Percentiles rank a stretch among this genome's conserved stretches.
These are phyloP conservation scores for Dicyrtomina minuta DNA, from an alignment of 2,888 invertebrate species.

Conservation along the genomic window DNA sequence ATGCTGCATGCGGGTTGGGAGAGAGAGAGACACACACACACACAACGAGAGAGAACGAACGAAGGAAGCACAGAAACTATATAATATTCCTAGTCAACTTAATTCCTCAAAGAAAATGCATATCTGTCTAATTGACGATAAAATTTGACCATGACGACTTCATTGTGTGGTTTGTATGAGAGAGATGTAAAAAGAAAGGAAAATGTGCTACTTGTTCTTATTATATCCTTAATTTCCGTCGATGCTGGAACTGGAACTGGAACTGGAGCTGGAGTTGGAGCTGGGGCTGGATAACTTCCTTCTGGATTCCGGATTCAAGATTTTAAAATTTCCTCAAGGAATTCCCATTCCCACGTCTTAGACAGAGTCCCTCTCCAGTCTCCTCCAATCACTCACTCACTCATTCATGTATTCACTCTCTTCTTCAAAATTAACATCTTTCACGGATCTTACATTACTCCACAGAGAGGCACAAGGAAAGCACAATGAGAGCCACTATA, in stretches of 20 bases:
- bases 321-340: no score
- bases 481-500: no score
- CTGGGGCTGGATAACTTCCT: no score
- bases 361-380: neutral
- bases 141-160: slow-evolving; percentile 4
- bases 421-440: no score
- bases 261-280: no score
- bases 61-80: neutral
- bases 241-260: no score
- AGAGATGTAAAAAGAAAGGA: slow-evolving; percentile 5
- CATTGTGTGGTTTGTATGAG: slow-evolving; percentile 1
- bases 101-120: slow-evolving; percentile 30
- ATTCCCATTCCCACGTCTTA: no score
- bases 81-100: neutral
- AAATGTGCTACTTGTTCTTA: slow-evolving; percentile 6
- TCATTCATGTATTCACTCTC: neutral
- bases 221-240: neutral
- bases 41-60: neutral
- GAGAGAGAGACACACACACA: neutral
- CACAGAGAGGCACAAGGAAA: no score
- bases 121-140: slow-evolving; percentile 28
- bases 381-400: neutral
- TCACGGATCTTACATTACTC: no score
- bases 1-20: slow-evolving; percentile 1
- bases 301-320: no score